These are phyloP conservation scores for Eilema depressum DNA, from an alignment of 2,888 invertebrate genomes.

Conservation along the genomic window DNA sequence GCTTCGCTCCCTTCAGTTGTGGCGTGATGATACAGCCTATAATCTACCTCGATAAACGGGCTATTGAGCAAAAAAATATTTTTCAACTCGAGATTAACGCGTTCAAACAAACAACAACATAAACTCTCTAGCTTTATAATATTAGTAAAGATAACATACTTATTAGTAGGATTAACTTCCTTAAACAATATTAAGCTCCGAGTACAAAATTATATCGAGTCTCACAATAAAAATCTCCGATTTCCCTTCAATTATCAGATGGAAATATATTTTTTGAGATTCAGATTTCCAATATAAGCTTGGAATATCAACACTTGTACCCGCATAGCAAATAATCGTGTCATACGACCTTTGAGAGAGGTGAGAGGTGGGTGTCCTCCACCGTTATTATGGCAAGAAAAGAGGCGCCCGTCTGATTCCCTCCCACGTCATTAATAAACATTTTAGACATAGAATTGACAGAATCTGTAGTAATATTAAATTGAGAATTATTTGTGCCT, in stretches of 20 bases:
- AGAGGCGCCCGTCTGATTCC: slow-evolving; percentile 6
- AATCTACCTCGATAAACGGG: too few species aligned
- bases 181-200: neutral
- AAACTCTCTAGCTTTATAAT: too few species aligned
- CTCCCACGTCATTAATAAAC: neutral
- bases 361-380: neutral
- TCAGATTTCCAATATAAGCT: neutral
- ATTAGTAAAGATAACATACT: too few species aligned
- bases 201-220: neutral
- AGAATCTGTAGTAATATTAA: too few species aligned
- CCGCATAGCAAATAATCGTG: neutral
- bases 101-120: too few species aligned
- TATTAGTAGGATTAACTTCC: neutral
- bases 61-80: too few species aligned
- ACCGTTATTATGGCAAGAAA: slow-evolving; percentile 3
- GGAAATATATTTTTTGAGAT: neutral
- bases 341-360: slow-evolving; percentile 1
- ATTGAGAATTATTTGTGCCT: too few species aligned
- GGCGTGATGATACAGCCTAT: too few species aligned
- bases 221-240: neutral
- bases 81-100: too few species aligned
- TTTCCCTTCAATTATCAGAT: neutral
- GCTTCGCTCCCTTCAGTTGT: too few species aligned
- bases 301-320: neutral
- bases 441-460: neutral